Conservation (phyloP, 2,888 invertebrate genomes). For the Apamea epomidion region DNA sequence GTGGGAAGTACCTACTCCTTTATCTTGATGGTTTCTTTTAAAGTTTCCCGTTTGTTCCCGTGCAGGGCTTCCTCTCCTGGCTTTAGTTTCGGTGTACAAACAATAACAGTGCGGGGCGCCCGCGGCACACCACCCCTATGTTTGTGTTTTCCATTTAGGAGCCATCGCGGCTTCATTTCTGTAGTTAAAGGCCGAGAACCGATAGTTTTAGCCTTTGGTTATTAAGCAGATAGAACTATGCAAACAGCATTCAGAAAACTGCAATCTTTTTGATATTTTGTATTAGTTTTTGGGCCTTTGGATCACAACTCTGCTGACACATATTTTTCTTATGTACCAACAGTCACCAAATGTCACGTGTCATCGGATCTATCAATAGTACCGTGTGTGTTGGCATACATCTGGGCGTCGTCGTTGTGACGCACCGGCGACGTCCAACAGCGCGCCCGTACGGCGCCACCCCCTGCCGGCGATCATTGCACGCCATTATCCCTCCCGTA, state of each 20-base stretch:
- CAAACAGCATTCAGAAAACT: not conserved
- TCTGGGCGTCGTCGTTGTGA: slow-evolving; percentile 70
- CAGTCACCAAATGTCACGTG: not conserved
- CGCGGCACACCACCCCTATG: slow-evolving; percentile 77
- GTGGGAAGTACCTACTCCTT: slow-evolving; percentile 49
- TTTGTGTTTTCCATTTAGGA: slow-evolving; percentile 87
- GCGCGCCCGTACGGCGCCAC: slow-evolving; percentile 86
- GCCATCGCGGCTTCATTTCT: slow-evolving; percentile 80
- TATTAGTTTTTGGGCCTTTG: not conserved
- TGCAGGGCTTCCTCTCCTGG: slow-evolving; percentile 70
- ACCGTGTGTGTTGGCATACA: slow-evolving; percentile 46
- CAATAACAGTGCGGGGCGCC: slow-evolving; percentile 85
- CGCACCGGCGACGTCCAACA: slow-evolving; percentile 81
- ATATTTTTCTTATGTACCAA: not conserved
- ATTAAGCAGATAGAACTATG: slow-evolving; percentile 49
- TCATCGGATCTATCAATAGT: slow-evolving; percentile 21
- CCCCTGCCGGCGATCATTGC: slow-evolving; percentile 89
- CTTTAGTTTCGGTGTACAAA: slow-evolving; percentile 86
- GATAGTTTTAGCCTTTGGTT: slow-evolving; percentile 67
- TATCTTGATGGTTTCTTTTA: slow-evolving; percentile 76
- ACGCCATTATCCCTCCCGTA: slow-evolving; percentile 89
- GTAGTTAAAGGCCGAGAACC: slow-evolving; percentile 67
- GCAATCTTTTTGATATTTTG: not conserved
- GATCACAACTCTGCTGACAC: not conserved
- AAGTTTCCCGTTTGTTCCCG: slow-evolving; percentile 73